Base-by-base conservation (phyloP, 30 jellyfish, hydroid and myxozoan genomes). In the Cassiopea xamachana region DNA sequence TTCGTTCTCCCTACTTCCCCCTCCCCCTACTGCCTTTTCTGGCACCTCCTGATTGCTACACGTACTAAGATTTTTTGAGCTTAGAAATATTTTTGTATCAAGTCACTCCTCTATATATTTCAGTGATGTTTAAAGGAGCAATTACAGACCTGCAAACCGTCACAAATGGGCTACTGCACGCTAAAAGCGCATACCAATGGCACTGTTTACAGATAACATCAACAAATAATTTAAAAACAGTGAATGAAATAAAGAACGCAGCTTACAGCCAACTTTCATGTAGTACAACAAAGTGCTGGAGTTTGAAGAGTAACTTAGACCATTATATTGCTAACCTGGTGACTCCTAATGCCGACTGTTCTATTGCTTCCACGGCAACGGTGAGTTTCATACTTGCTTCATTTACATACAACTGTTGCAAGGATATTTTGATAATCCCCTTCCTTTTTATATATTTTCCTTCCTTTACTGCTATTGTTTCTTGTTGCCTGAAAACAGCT, bases 121-220 rank as follows among this genome's bases (percentile, higher is more conserved):
- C 3, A 78, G 87, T 69, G 15, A 78, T 18, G 49, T 50, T 78
- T 13, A 49, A 48, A 16, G 87, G 87, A 48, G 70, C 75, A 3
- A 50, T 78, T 1, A 78, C 27, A 7, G 75, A 78, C 14, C 75
- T 78, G 3, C 50, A 60, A 14, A 47, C 87, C 7, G 39, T 59
- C 3, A 12, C 27, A 1, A 49, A 48, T 60, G 87, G 87, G 2
- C 48, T 7, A 1, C 46, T 78, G 2, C 75, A 48, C 60, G 87
- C 87, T 12, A 51, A 78, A 44, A 78, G 75, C 46, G 17, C 16
- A 10, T 48, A 78, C 51, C 48, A 51, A 16, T 78, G 87, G 87
- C 75, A 78, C 50, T 78, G 87, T 45, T 8, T 78, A 1, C 3
- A 48, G 16, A 17, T 59, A 10, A 14, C 48, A 60, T 16, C 87